Evolutionary conservation across 2,888 invertebrate species (phyloP), one percentile per base, ranked within the genome.

Genomic region (Empis stercorea): DNA sequence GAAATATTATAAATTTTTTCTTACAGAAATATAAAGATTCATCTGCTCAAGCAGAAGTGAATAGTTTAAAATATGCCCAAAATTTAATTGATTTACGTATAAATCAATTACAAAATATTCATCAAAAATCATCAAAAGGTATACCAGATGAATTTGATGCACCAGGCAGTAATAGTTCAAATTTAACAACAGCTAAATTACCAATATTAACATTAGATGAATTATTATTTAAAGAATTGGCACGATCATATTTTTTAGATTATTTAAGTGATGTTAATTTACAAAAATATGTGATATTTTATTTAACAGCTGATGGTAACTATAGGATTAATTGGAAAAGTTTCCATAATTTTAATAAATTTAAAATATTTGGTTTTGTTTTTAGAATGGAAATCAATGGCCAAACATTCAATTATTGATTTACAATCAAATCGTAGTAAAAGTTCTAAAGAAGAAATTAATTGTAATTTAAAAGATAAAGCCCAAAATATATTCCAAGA

Each of bases 251-350:
- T 41, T 57, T 55, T 49, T 47, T 57, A 41, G 57, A 57, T 46
- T 57, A 56, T 45, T 50, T 57, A 40, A 55, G 53, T 48, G 51
- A 51, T 36, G 43, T 53, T 32, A 57, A 56, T 51, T 47, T 55
- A 41, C 57, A 57, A 48, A 55, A 55, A 48, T 57, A 57, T 51
- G 54, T 57, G 44, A 53, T 57, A 45, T 57, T 57, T 48, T 57
- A 56, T 50, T 50, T 54, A 30, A 53, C 52, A 11, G 57, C 55
- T 17, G 52, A 55, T 49, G 55, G 54, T 55, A 43, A 48, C 4
- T 4, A 20, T 23, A 7, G n/a, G n/a, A n/a, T n/a, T n/a, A n/a
- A n/a, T n/a, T n/a, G n/a, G n/a, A n/a, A n/a, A n/a, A n/a, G n/a
- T n/a, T n/a, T n/a, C n/a, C n/a, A n/a, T n/a, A n/a, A n/a, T n/a